Base-by-base conservation (phyloP, 2,797 vertebrate species). In the Betta splendens region DNA sequence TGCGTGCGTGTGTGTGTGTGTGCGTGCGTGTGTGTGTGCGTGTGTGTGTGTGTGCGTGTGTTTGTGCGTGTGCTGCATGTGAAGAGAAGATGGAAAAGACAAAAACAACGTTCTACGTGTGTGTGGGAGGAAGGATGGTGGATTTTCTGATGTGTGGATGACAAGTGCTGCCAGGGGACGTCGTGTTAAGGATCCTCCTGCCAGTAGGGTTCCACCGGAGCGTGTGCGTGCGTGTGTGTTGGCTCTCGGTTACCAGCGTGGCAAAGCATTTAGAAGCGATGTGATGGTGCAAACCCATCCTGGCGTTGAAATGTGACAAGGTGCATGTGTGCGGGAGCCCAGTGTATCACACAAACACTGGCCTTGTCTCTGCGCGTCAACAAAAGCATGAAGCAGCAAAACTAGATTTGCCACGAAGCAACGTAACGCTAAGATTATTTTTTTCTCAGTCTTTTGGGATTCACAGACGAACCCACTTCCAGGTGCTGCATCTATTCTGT, bases 131-230 rank as follows among this genome's bases (percentile, higher is more conserved):
- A 64, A 62, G 45, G 37, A 55, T 59, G 64, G 43, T 72, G 67
- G 61, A 59, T 72, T 71, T 64, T 72, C 69, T 81, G 80, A 84
- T 40, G 38, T 63, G 67, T 10, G 22, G 77, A 84, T 85, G 85
- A 87, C 81, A 86, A 81, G 73, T 60, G 42, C 44, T 68, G 69
- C 75, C 7, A 17, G 70, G 81, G 83, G 83, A 85, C 22, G 28
- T 6, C 50, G 74, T 69, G 75, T 80, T 72, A 76, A 81, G 69
- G 75, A 82, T 63, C 75, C 44, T 69, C 69, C 60, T 84, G 84
- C 80, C 72, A 76, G 66, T 39, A 72, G 59, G 60, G 70, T 59
- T 72, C 64, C 75, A 81, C 51, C 36, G 15, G 56, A 40, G 67
- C 64, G 68, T 62, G 72, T 31, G 25, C 5, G 48, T 61, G 38